Evolutionary conservation across 2,888 invertebrate genomes (phyloP).

Genomic region (Cosmopolites sordidus): DNA sequence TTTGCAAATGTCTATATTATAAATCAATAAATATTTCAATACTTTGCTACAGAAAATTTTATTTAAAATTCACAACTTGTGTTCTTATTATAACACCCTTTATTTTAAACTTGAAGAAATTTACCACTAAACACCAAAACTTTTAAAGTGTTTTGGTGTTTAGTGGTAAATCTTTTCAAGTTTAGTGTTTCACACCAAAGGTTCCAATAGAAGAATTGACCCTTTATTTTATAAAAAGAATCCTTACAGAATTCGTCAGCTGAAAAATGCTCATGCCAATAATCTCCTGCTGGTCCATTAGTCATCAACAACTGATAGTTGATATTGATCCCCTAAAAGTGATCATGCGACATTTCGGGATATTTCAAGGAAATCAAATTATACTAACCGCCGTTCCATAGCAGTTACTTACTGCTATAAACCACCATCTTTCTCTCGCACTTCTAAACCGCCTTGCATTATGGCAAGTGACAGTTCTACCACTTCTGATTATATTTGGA

Average conservation of each 20-base stretch:
- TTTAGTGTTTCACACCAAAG: no score
- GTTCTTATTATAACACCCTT: no score
- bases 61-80: no score
- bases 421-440: constrained; percentile 91
- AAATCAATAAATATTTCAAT: no score
- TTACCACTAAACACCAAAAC: no score
- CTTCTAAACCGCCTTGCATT: constrained; percentile 72
- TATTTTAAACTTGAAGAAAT: no score
- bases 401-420: constrained; percentile 80
- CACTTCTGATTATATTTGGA: constrained; percentile 44
- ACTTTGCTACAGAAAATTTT: no score
- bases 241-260: constrained; percentile 91
- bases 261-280: constrained; percentile 87
- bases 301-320: constrained; percentile 83
- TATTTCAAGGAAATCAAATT: neutral
- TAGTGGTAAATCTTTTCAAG: no score
- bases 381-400: constrained; percentile 55
- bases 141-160: no score
- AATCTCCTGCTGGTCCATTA: constrained; percentile 74
- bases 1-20: no score
- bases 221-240: no score
- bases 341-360: neutral
- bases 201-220: no score
- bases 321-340: constrained; percentile 65
- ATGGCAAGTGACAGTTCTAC: constrained; percentile 54